Evolutionary conservation across 2,888 invertebrate genomes (phyloP).

Genomic region (Dryomyza anilis): DNA sequence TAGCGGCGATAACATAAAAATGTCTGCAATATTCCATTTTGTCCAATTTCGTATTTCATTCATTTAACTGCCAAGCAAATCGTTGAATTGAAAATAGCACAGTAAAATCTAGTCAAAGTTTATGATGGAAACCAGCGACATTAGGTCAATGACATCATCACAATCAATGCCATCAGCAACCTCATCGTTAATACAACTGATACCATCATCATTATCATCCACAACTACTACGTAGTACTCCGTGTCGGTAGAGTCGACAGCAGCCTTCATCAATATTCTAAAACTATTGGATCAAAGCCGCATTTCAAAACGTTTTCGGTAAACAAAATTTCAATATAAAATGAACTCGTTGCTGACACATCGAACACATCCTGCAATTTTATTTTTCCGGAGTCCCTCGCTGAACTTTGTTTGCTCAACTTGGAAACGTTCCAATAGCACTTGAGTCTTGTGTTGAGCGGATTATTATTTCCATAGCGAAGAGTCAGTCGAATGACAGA

Average conservation of each 20-base stretch:
- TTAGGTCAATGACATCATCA: slow-evolving; percentile 1
- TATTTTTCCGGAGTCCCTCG: not conserved
- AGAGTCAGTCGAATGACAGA: no score
- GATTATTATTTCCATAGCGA: no score
- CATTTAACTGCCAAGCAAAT: no score
- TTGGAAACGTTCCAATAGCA: not conserved
- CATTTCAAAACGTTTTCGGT: slow-evolving; percentile 7
- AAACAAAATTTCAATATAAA: slow-evolving; percentile 26
- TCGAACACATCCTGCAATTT: not conserved
- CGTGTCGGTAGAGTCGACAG: no score
- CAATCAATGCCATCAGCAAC: not conserved
- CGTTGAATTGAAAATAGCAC: no score
- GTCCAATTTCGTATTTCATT: no score
- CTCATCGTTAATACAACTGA: slow-evolving; percentile 2
- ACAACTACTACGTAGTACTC: no score
- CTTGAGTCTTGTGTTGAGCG: not conserved
- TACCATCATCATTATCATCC: not conserved
- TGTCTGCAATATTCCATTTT: no score
- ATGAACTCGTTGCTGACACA: slow-evolving; percentile 1
- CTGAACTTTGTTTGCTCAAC: not conserved
- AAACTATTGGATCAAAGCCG: slow-evolving; percentile 12
- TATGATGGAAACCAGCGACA: not conserved
- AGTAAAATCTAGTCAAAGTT: not conserved
- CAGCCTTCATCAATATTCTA: slow-evolving; percentile 1
- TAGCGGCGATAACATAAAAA: no score